Conservation (phyloP, 1,140 invertebrate genomes). For the Mylabris phalerata region DNA sequence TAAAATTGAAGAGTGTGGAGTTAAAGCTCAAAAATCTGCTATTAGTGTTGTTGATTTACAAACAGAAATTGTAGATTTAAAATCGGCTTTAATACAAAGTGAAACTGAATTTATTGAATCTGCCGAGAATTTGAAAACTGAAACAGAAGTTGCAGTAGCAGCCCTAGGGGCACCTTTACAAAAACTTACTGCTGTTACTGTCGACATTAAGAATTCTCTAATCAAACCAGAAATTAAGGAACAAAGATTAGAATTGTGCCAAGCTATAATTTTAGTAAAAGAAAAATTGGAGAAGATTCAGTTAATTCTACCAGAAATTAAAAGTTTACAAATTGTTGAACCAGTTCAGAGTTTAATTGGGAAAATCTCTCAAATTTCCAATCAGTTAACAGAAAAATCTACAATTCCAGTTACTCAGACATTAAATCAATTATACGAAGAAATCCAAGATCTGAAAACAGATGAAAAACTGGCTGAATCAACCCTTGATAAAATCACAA, state of each 20-base stretch:
- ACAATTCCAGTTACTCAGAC: too few species aligned
- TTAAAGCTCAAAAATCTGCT: not conserved
- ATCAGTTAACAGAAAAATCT: too few species aligned
- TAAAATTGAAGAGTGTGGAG: not conserved
- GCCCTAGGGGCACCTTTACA: conserved; percentile 7
- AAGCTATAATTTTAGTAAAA: conserved; percentile 3
- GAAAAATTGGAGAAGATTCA: not conserved
- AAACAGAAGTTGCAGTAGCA: not conserved
- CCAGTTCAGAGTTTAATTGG: not conserved
- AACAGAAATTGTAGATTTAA: not conserved
- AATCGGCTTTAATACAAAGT: conserved; percentile 1
- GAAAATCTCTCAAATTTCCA: not conserved
- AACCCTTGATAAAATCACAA: not conserved
- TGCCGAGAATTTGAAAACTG: not conserved
- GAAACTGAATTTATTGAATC: conserved; percentile 2
- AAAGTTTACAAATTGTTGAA: not conserved
- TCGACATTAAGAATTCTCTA: conserved; percentile 3
- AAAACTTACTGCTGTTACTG: conserved; percentile 10
- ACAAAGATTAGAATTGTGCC: not conserved
- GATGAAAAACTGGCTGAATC: too few species aligned
- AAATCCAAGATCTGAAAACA: not conserved
- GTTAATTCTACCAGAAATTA: not conserved
- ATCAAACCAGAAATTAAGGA: conserved; percentile 8
- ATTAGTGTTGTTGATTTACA: not conserved
- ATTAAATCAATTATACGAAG: not conserved